phyloP scores from a whole-genome alignment of 2,888 invertebrate genomes.

The Monochamus alternatus region DNA sequence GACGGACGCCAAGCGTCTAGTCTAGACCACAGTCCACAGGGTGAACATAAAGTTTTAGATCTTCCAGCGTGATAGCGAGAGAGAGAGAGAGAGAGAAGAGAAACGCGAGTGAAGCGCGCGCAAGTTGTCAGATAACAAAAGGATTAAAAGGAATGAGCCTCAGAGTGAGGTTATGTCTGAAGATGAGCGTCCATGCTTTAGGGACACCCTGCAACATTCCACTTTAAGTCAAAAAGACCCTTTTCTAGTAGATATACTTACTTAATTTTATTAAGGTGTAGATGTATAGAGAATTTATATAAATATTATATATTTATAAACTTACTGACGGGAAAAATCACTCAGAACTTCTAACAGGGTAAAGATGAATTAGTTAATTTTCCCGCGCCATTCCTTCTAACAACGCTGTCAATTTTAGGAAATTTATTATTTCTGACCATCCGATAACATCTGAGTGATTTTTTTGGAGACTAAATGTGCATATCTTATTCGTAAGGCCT shows the following conservation, averaged over 20 bases:
- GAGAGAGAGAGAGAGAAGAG: not conserved
- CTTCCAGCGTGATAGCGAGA: not conserved
- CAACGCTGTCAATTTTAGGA: conserved; percentile 22
- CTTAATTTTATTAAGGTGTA: conserved; percentile 31
- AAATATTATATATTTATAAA: conserved; percentile 38
- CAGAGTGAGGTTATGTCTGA: conserved; percentile 30
- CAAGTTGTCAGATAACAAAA: not conserved
- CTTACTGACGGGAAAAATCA: conserved; percentile 22
- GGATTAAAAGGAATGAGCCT: not conserved
- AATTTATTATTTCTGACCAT: not conserved
- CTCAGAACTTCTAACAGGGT: conserved; percentile 28
- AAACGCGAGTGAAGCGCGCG: not conserved
- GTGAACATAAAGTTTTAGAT: conserved; percentile 2
- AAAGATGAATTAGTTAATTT: not conserved
- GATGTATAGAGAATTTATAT: conserved; percentile 24
- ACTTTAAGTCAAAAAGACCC: conserved; percentile 33
- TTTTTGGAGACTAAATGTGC: conserved; percentile 32
- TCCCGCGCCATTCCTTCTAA: not conserved
- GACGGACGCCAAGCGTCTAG: conserved; percentile 8
- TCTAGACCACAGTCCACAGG: conserved; percentile 15
- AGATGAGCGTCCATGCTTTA: conserved; percentile 13
- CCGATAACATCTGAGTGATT: conserved; percentile 26
- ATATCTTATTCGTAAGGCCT: conserved; percentile 31
- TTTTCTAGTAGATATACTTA: conserved; percentile 32
- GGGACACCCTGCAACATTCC: conserved; percentile 31